These are phyloP conservation scores for Holotrichia oblita DNA, from an alignment of 1,140 invertebrate species.

Conservation along the genomic window DNA sequence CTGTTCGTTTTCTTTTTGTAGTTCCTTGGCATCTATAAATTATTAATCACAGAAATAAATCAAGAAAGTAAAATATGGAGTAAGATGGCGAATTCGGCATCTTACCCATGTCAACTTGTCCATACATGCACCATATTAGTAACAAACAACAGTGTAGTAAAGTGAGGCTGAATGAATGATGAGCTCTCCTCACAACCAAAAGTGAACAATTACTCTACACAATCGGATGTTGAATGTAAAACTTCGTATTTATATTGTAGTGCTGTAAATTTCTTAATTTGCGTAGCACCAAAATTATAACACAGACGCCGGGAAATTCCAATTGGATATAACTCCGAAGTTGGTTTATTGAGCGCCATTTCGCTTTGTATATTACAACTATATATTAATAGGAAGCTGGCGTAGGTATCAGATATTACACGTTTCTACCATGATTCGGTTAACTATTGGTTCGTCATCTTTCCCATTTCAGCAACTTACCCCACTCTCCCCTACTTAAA, in stretches of 20 bases:
- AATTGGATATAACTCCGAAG: too few relatives aligned
- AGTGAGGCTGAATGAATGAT: background rate
- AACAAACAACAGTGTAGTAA: background rate
- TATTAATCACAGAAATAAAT: background rate
- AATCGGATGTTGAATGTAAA: background rate
- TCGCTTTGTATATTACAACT: too few relatives aligned
- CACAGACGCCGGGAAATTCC: too few relatives aligned
- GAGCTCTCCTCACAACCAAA: background rate
- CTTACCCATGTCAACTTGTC: background rate
- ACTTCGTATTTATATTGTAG: background rate
- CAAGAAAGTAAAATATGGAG: background rate
- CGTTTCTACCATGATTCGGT: too few relatives aligned
- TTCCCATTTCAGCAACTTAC: too few relatives aligned
- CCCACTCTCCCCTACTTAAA: too few relatives aligned
- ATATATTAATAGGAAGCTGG: too few relatives aligned
- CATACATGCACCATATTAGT: background rate
- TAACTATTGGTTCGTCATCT: too few relatives aligned
- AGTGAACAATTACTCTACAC: background rate
- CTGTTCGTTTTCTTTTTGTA: background rate
- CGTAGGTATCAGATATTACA: too few relatives aligned
- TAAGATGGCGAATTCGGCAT: background rate
- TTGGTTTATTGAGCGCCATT: too few relatives aligned
- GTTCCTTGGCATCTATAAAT: background rate
- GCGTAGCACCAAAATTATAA: too few relatives aligned
- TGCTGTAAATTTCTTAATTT: too few relatives aligned